Evolutionary conservation across 1,140 invertebrate species (phyloP).

Genomic region (Drosophila prosaltans): DNA sequence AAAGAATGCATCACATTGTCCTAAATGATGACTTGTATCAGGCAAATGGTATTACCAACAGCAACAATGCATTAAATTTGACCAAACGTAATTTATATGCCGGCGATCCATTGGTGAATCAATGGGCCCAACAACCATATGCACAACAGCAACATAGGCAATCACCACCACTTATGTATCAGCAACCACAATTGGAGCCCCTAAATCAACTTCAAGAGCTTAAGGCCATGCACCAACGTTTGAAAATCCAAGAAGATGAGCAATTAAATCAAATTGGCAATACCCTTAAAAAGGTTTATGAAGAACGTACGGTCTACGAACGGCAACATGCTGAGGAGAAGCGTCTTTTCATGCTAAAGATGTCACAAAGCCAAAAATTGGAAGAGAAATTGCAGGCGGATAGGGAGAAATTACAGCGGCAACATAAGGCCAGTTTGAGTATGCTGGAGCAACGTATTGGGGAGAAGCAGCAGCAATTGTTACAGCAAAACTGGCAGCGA

Average conservation of each 20-base stretch:
- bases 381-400: slow-evolving; percentile 14
- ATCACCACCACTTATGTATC: slow-evolving; percentile 22
- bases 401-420: not conserved
- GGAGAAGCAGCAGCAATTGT: not conserved
- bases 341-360: slow-evolving; percentile 48
- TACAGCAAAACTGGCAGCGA: not conserved
- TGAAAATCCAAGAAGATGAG: slow-evolving; percentile 50
- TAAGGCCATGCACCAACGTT: slow-evolving; percentile 33
- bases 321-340: slow-evolving; percentile 53
- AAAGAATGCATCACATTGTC: slow-evolving; percentile 34
- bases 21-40: not conserved
- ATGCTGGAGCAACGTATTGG: slow-evolving; percentile 1
- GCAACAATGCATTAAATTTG: slow-evolving; percentile 23
- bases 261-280: slow-evolving; percentile 35
- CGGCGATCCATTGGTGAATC: not conserved
- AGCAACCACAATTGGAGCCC: slow-evolving; percentile 29
- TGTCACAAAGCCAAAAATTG: slow-evolving; percentile 31
- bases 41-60: not conserved
- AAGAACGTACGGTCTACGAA: slow-evolving; percentile 31
- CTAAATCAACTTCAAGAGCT: slow-evolving; percentile 48
- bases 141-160: slow-evolving; percentile 17
- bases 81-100: slow-evolving; percentile 25
- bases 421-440: not conserved
- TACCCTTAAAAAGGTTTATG: slow-evolving; percentile 35
- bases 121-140: slow-evolving; percentile 14